Evolutionary conservation across 2,113 vertebrate species (phyloP).

Genomic region (Danio rerio): DNA sequence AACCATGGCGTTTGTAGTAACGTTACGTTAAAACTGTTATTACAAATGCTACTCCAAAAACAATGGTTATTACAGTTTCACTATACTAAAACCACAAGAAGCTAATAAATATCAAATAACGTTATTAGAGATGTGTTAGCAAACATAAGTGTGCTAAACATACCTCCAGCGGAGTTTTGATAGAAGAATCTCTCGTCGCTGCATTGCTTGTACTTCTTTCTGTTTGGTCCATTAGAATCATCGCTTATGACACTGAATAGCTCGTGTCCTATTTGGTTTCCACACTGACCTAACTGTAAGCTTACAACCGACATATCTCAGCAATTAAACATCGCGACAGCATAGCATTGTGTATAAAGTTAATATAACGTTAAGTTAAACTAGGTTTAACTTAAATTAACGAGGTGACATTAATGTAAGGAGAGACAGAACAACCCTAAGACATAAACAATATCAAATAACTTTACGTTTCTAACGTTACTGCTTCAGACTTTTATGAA

Average conservation of each 20-base stretch:
- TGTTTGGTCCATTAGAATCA: slow-evolving; percentile 75
- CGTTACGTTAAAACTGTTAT: too few relatives aligned
- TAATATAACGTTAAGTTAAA: too few relatives aligned
- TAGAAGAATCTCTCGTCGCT: slow-evolving; percentile 88
- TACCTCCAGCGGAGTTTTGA: slow-evolving; percentile 79
- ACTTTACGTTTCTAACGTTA: background rate
- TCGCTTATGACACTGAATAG: slow-evolving; percentile 80
- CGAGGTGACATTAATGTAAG: background rate
- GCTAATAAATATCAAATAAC: background rate
- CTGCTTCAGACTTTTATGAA: background rate
- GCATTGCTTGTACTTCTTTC: slow-evolving; percentile 73
- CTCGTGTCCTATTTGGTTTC: slow-evolving; percentile 91
- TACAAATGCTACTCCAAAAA: too few relatives aligned
- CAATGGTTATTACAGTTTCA: too few relatives aligned
- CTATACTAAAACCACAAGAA: too few relatives aligned
- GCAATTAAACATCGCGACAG: too few relatives aligned
- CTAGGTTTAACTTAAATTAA: too few relatives aligned
- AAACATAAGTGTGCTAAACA: background rate
- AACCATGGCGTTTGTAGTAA: too few relatives aligned
- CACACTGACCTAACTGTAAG: slow-evolving; percentile 94
- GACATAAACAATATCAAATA: background rate
- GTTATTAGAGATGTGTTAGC: background rate
- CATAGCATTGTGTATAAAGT: too few relatives aligned
- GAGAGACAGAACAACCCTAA: background rate
- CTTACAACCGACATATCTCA: slow-evolving; percentile 86